Base-by-base conservation (phyloP, 2,797 vertebrate species). In the Iguana delicatissima region DNA sequence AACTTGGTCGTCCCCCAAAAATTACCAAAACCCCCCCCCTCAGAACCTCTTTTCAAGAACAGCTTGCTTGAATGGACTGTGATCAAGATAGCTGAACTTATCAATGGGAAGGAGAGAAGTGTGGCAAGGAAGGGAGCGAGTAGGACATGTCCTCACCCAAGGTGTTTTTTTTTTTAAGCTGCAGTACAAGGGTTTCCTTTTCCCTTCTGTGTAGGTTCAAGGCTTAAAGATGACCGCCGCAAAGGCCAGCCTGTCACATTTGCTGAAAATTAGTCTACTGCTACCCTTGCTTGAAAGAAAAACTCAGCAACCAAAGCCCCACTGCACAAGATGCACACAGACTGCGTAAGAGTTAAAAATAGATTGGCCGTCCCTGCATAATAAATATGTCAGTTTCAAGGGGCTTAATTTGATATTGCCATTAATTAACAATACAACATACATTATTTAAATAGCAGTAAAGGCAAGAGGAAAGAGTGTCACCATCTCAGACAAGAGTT, bases 351-450 rank as follows among this genome's bases (percentile, higher is more conserved):
- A 97, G 97, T 97, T 98, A 98, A 98, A 98, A 98, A 98, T 98
- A 98, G 98, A 97, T 96, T 96, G 96, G 96, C 97, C 95, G 96
- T 97, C 98, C 97, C 97, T 98, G 97, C 97, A 97, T 97, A 97
- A 97, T 98, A 97, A 97, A 97, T 96, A 97, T 95, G 97, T 97
- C 97, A 96, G 96, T 97, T 98, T 97, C 97, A 95, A 97, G 96
- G 96, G 97, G 92, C 97, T 98, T 97, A 97, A 98, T 98, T 97
- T 96, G 97, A 98, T 98, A 98, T 97, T 98, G 97, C 97, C 97
- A 98, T 98, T 98, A 98, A 98, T 98, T 98, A 98, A 97, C 97
- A 98, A 98, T 97, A 98, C 96, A 98, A 97, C 97, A 98, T 98
- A 97, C 97, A 98, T 98, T 98, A 98, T 98, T 98, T 97, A 98